Base-by-base conservation (phyloP, 2,113 vertebrate species). In the Prochilodus magdalenae region DNA sequence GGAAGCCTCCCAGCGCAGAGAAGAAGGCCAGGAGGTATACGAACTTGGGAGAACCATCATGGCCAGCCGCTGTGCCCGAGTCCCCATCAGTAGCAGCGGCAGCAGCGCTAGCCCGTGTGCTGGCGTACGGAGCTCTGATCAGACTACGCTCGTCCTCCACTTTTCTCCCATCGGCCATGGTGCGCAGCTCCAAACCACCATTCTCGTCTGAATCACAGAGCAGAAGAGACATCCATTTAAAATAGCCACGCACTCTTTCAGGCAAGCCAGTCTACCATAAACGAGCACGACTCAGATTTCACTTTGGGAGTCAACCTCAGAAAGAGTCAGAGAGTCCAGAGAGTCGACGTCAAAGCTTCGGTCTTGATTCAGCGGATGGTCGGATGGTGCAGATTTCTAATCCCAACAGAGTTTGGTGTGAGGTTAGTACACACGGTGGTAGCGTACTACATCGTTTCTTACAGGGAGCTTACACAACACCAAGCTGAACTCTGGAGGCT, bases 1-100 rank as follows among this genome's bases (percentile, higher is more conserved):
- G 94, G 81, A 99, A 97, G 72, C 98, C 98, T 15, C 98, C 98
- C 73, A 99, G 90, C 57, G 97, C 98, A 0, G 97, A 97, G 93
- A 97, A 97, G 36, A 92, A 92, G 0, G 91, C 89, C 85, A 95
- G 16, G 26, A 91, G 5, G 14, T 94, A 94, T 51, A 98, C 87
- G 83, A 98, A 97, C 59, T 55, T 75, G 0, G 94, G 89, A 12
- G 95, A 94, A 87, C 92, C 89, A 36, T 92, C 91, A 75, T 83
- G 91, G 89, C 57, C 5, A 44, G 40, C 4, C 40, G 40, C 40
- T 10, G 40, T 44, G 40, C 40, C 11, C 40, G 40, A 44, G 40
- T 44, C 22, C 26, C 8, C 27, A 16, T 62, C 62, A 26, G 5
- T 44, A 5, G 5, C 53, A 3, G 60, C 84, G n/a, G 55, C 16